Conservation (phyloP, 2,113 vertebrate species). For the Heliornis fulica region DNA sequence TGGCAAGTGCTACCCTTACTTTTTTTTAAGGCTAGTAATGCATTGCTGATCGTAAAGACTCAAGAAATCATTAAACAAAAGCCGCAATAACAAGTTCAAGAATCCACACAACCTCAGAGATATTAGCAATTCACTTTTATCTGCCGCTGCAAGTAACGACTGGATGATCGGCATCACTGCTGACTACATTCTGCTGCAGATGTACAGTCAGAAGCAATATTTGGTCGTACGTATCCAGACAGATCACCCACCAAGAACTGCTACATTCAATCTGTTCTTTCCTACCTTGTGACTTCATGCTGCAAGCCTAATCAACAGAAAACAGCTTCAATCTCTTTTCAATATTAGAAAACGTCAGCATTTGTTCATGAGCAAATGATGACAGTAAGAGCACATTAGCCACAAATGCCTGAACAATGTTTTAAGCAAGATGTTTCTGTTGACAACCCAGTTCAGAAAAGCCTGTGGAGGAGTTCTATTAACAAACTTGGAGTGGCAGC, state of each 20-base stretch:
- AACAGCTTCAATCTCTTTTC: not conserved
- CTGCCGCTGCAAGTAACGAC: not conserved
- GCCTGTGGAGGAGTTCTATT: not conserved
- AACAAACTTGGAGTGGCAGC: not conserved
- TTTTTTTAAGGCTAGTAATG: not conserved
- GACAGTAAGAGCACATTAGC: not conserved
- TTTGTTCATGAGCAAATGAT: not conserved
- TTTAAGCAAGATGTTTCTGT: not conserved
- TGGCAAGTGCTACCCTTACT: not conserved
- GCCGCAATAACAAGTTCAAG: not conserved
- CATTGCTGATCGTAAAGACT: not conserved
- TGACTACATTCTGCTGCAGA: not conserved
- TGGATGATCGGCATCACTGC: not conserved
- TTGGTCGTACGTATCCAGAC: not conserved
- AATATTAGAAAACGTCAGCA: not conserved
- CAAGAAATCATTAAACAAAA: not conserved
- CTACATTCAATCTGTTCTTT: not conserved
- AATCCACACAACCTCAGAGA: not conserved
- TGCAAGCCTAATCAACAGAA: not conserved
- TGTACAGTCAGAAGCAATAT: not conserved
- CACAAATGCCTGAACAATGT: not conserved
- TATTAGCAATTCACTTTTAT: not conserved
- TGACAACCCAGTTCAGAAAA: not conserved
- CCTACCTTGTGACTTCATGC: not conserved
- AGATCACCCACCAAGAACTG: not conserved